Evolutionary conservation across 2,113 vertebrate species (phyloP).

Genomic region (Polypterus senegalus): DNA sequence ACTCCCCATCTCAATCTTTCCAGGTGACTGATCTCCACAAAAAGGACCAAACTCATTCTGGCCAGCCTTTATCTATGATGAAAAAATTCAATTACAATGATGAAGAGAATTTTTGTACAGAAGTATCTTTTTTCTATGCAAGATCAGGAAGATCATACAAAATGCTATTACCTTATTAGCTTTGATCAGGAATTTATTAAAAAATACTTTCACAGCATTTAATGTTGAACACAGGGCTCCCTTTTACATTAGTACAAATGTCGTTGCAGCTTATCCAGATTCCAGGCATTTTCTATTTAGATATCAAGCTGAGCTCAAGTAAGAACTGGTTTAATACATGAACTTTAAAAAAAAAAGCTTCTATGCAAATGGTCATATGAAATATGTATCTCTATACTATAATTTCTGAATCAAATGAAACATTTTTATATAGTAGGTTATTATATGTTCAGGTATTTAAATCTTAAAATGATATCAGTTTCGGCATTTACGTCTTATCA

Average conservation of each 20-base stretch:
- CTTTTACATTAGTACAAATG: not conserved
- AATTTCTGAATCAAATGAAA: too few relatives aligned
- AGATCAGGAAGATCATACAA: too few relatives aligned
- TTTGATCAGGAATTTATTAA: not conserved
- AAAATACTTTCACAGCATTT: too few relatives aligned
- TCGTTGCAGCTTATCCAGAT: slow-evolving; percentile 5
- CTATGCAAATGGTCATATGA: too few relatives aligned
- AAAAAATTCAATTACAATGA: slow-evolving; percentile 1
- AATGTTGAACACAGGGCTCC: too few relatives aligned
- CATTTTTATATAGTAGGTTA: too few relatives aligned
- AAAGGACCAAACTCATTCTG: slow-evolving; percentile 61
- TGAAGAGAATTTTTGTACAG: not conserved
- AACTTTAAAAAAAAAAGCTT: not conserved
- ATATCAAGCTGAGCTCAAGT: not conserved
- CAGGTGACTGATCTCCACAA: slow-evolving; percentile 72
- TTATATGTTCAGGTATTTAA: too few relatives aligned
- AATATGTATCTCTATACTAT: too few relatives aligned
- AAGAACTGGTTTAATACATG: not conserved
- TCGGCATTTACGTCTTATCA: too few relatives aligned
- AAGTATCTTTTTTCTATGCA: not conserved
- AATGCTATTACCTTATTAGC: not conserved
- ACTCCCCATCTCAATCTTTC: slow-evolving; percentile 57
- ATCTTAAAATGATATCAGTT: too few relatives aligned
- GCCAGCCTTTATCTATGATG: slow-evolving; percentile 61
- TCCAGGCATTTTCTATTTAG: not conserved